Evolutionary conservation across 2,113 vertebrate species (phyloP).

Genomic region (Bos indicus): DNA sequence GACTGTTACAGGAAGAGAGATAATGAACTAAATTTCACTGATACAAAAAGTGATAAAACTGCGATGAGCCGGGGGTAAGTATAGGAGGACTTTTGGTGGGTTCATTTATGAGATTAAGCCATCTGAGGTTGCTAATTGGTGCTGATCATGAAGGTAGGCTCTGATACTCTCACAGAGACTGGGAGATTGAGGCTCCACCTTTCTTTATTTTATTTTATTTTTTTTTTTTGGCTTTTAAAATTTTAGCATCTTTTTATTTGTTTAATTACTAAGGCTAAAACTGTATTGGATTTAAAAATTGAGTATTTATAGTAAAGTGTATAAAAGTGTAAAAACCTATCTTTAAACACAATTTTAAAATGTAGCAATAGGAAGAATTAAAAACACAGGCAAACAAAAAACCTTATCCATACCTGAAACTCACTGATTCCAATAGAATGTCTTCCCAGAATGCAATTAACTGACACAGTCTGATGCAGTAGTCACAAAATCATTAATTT

Average conservation of each 20-base stretch:
- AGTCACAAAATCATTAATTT: not conserved
- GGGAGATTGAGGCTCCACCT: not conserved
- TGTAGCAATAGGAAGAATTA: not conserved
- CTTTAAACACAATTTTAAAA: not conserved
- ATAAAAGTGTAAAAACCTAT: not conserved
- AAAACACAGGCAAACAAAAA: not conserved
- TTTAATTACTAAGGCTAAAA: not conserved
- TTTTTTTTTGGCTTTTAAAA: not conserved
- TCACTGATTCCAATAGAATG: not conserved
- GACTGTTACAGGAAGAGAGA: not conserved
- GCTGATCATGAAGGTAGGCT: not conserved
- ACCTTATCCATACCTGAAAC: not conserved
- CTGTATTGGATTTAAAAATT: not conserved
- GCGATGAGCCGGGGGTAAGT: not conserved
- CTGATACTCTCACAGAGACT: not conserved
- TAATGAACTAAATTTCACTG: not conserved
- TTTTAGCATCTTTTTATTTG: not conserved
- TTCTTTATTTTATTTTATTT: too few species aligned
- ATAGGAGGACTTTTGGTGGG: not conserved
- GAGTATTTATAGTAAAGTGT: not conserved
- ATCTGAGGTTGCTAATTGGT: not conserved
- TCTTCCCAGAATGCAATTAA: not conserved
- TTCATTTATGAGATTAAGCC: not conserved
- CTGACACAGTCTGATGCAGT: not conserved
- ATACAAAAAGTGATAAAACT: not conserved